Evolutionary conservation across 2,113 vertebrate genomes (phyloP), one percentile per base, ranked within the genome.

Genomic region (Sciurus niger): DNA sequence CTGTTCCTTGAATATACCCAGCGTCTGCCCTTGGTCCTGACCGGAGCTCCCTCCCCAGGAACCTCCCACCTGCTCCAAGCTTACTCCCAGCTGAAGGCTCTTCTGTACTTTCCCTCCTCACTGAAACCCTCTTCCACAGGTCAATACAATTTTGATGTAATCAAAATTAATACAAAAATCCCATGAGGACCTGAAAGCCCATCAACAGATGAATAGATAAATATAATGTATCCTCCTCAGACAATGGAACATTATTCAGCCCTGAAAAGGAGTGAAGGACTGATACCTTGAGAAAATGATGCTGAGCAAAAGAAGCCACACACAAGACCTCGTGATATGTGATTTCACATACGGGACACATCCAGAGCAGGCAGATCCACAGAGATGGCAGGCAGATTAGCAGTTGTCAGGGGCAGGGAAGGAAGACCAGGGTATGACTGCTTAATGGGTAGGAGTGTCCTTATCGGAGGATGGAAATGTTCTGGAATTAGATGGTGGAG

Each of bases 221-320:
- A 43, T 8, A 2, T 32, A 60, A 48, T 1, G 4, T 2, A 20
- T 9, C 14, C 12, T 30, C 1, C 25, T 3, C 37, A 2, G 0
- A 7, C 22, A 3, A 5, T 28, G 74, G 84, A 53, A 14, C 11
- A 17, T 9, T 32, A 68, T 16, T 37, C 18, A 28, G 67, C 58
- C 40, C 0, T 8, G 6, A 68, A 77, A 51, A 60, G 9, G 77
- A 20, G 32, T 1, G 1, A 25, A 4, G 9, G 46, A 32, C 10
- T 22, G 55, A 22, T 67, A 8, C 34, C 37, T 43, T 8, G 65
- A 68, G 84, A 37, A 43, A 24, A 1, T 22, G 22, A 13, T 1
- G 10, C 25, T 22, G 17, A n/a, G 14, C 4, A 17, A 24, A 24
- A 68, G 68, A 13, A 43, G 37, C 13, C 11, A n/a, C 30, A 4